Conservation (phyloP, 2,797 vertebrate genomes). For the Sciaenops ocellatus region DNA sequence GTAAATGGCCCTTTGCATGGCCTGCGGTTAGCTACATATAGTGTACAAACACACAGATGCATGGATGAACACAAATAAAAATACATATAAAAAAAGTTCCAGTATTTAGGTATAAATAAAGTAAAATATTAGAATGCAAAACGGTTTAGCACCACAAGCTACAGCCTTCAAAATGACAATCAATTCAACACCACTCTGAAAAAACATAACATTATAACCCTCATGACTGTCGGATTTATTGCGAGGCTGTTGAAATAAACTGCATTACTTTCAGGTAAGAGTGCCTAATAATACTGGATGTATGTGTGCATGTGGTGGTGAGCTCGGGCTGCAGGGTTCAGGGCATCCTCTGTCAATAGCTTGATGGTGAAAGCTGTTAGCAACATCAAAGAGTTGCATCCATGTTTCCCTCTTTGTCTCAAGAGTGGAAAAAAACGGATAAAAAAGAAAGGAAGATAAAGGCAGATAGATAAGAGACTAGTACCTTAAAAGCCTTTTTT, state of each 20-base stretch:
- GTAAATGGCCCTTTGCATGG: conserved; percentile 46
- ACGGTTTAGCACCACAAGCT: background rate
- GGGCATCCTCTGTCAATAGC: conserved; percentile 49
- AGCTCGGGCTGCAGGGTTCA: background rate
- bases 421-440: conserved; percentile 35
- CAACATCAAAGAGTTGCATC: conserved; percentile 60
- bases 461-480: conserved; percentile 58
- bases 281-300: background rate
- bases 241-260: background rate
- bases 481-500: conserved; percentile 66
- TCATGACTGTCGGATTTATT: background rate
- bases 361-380: conserved; percentile 51
- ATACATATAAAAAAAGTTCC: background rate
- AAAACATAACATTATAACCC: background rate
- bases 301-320: background rate
- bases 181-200: background rate
- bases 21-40: conserved; percentile 24
- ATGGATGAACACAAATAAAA: background rate
- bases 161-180: background rate
- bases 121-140: background rate
- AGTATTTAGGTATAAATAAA: background rate
- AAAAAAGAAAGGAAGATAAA: conserved; percentile 49
- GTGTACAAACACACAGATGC: background rate
- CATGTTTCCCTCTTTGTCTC: conserved; percentile 54
- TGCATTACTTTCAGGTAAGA: background rate